These are phyloP conservation scores for Drosophila niveifrons DNA, from an alignment of 2,888 invertebrate species.

Conservation along the genomic window DNA sequence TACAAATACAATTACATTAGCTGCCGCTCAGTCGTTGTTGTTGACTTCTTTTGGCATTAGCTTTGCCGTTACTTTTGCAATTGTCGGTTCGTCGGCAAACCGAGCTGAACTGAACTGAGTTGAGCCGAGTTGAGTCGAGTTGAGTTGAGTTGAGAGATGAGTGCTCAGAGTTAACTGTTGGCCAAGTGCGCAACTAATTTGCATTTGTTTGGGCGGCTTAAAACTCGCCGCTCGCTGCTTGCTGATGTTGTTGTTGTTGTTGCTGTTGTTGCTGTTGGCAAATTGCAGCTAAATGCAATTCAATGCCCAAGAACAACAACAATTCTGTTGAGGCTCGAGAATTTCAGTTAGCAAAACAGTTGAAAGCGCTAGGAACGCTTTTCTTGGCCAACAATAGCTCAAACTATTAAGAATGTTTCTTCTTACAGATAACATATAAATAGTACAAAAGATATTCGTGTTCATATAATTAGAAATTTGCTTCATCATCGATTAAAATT, in stretches of 20 bases:
- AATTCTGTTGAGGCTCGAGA: conserved; percentile 43
- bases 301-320: conserved; percentile 48
- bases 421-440: background rate
- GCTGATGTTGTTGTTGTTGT: background rate
- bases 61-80: conserved; percentile 66
- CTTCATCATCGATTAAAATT: background rate
- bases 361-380: background rate
- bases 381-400: background rate
- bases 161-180: conserved; percentile 65
- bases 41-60: conserved; percentile 38
- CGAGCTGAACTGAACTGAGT: conserved; percentile 5
- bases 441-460: background rate
- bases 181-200: conserved; percentile 77
- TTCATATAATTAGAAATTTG: background rate
- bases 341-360: conserved; percentile 26
- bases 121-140: conserved; percentile 4
- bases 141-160: conserved; percentile 38
- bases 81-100: conserved; percentile 25
- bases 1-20: conserved; percentile 80
- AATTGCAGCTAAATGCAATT: conserved; percentile 49
- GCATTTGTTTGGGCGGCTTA: conserved; percentile 65
- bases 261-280: conserved; percentile 17
- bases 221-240: conserved; percentile 10
- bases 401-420: background rate
- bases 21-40: conserved; percentile 39